Conservation (phyloP, 2,888 invertebrate species). For the Torymus texanus region DNA sequence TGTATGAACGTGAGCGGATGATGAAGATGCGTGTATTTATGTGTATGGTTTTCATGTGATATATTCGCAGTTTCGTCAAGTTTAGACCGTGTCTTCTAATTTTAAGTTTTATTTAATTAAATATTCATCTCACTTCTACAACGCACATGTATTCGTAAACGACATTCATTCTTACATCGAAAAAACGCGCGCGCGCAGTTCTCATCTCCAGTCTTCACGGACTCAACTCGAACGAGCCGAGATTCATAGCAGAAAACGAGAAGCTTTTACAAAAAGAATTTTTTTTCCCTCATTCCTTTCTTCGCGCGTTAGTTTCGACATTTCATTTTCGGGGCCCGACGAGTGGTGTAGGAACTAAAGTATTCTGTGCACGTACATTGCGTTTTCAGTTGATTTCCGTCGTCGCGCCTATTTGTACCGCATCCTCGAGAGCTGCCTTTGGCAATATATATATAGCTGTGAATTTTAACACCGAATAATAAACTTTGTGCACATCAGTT, state of each 20-base stretch:
- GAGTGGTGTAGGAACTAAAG: conserved; percentile 42
- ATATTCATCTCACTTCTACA: conserved; percentile 73
- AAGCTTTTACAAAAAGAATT: conserved; percentile 23
- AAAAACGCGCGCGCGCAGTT: neutral
- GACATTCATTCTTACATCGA: conserved; percentile 64
- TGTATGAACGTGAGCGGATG: conserved; percentile 10
- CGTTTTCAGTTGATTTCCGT: conserved; percentile 18
- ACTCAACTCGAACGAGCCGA: conserved; percentile 34
- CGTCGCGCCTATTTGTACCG: neutral
- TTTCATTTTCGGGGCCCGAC: conserved; percentile 11
- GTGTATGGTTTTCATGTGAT: neutral
- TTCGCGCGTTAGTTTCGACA: conserved; percentile 4
- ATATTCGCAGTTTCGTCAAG: conserved; percentile 26
- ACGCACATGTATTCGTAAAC: conserved; percentile 67
- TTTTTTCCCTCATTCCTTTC: conserved; percentile 4
- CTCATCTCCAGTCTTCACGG: conserved; percentile 3
- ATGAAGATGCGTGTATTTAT: conserved; percentile 1
- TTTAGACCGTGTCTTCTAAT: conserved; percentile 62
- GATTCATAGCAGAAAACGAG: conserved; percentile 53
- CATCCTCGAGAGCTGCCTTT: conserved; percentile 1
- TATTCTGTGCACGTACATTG: conserved; percentile 29
- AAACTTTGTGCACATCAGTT: conserved; percentile 21
- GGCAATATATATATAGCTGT: conserved; percentile 20
- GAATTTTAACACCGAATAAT: conserved; percentile 13
- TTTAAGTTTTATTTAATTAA: conserved; percentile 73